phyloP scores from a whole-genome alignment of 1,140 invertebrate species.

The Papilio glaucus region DNA sequence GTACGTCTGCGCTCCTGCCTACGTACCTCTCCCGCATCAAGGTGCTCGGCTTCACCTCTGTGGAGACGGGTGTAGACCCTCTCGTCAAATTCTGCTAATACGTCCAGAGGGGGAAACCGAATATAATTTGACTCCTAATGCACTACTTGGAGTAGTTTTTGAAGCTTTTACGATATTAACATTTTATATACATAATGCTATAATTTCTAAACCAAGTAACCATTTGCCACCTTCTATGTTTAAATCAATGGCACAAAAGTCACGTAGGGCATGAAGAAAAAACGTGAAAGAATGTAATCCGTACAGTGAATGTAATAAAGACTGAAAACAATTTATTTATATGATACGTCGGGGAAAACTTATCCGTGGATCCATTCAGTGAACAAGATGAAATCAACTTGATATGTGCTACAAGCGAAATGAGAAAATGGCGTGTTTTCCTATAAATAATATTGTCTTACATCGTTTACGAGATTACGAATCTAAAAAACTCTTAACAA shows the following conservation, averaged over 20 bases:
- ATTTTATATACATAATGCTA: too few relatives aligned
- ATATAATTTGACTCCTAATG: too few relatives aligned
- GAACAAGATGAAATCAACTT: slow-evolving; percentile 39
- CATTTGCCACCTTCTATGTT: slow-evolving; percentile 9
- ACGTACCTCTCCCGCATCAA: too few relatives aligned
- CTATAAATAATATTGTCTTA: slow-evolving; percentile 34
- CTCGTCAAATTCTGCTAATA: too few relatives aligned
- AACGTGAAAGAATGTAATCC: slow-evolving; percentile 33
- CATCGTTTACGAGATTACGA: neutral
- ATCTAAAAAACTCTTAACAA: neutral
- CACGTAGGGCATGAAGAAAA: slow-evolving; percentile 28
- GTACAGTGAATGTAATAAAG: slow-evolving; percentile 36
- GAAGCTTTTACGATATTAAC: too few relatives aligned
- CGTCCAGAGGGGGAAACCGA: too few relatives aligned
- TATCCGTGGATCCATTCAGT: slow-evolving; percentile 38
- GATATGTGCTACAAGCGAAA: slow-evolving; percentile 37
- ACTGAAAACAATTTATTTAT: slow-evolving; percentile 39
- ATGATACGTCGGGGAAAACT: slow-evolving; percentile 38
- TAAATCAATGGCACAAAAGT: slow-evolving; percentile 29
- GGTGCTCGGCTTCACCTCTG: too few relatives aligned
- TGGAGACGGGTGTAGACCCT: too few relatives aligned
- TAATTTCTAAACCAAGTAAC: neutral
- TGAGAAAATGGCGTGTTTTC: slow-evolving; percentile 35
- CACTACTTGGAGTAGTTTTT: too few relatives aligned
- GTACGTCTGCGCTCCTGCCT: too few relatives aligned